A percentile compares a stretch with the other conserved stretches of the same genome.
phyloP scores from a whole-genome alignment of 2,888 invertebrate species.

The Cantharis rufa region DNA sequence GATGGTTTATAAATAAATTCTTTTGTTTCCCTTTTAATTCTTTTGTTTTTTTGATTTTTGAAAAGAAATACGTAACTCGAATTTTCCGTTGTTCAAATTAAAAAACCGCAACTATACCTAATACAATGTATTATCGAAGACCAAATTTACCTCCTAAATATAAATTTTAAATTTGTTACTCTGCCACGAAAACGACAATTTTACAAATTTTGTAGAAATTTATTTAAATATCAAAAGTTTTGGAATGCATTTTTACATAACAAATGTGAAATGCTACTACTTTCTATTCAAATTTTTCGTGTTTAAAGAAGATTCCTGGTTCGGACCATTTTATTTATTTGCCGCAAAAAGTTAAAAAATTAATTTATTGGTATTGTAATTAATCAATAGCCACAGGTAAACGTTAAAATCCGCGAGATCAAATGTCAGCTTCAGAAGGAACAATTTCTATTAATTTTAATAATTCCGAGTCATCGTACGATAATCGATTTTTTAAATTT shows the following conservation, averaged over 20 bases:
- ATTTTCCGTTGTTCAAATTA: background rate
- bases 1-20: constrained; percentile 31
- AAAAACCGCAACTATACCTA: background rate
- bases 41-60: constrained; percentile 6
- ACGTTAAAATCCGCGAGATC: background rate
- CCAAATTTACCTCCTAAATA: background rate
- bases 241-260: background rate
- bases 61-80: background rate
- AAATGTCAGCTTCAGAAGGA: background rate
- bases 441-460: background rate
- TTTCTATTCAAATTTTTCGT: background rate
- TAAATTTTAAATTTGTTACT: background rate
- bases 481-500: background rate
- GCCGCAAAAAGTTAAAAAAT: background rate
- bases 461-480: background rate
- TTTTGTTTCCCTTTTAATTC: constrained; percentile 7
- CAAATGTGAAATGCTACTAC: background rate
- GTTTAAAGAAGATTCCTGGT: background rate
- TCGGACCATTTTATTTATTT: background rate
- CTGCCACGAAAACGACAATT: background rate
- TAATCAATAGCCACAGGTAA: background rate
- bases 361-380: background rate
- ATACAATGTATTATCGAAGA: background rate
- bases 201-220: background rate
- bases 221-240: background rate